Evolutionary conservation across 2,113 vertebrate species (phyloP).

Genomic region (Toxotes chatareus): DNA sequence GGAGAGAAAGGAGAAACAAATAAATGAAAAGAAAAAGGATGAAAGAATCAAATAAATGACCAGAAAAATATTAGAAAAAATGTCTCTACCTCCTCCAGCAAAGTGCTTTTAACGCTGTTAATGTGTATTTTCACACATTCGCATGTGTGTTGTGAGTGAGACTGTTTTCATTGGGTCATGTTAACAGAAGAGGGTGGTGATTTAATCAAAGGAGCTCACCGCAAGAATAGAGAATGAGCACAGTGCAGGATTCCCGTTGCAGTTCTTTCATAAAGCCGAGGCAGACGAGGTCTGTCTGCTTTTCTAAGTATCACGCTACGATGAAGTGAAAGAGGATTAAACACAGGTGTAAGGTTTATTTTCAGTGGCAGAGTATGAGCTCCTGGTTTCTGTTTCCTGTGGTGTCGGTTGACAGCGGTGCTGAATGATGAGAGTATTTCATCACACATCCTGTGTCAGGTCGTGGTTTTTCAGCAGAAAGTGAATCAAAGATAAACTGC

Average conservation of each 20-base stretch:
- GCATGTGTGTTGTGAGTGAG: not conserved
- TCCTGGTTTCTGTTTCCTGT: conserved; percentile 27
- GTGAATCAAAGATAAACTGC: not conserved
- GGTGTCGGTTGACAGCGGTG: not conserved
- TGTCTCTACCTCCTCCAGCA: not conserved
- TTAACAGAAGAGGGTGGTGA: not conserved
- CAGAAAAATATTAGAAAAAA: not conserved
- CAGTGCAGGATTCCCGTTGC: not conserved
- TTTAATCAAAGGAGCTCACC: not conserved
- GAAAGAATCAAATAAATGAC: too few relatives aligned
- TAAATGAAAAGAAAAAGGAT: too few relatives aligned
- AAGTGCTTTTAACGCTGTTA: not conserved
- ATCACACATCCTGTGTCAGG: conserved; percentile 43
- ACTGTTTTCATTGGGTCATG: not conserved
- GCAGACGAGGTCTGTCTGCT: not conserved
- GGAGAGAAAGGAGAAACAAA: not conserved
- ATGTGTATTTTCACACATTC: not conserved
- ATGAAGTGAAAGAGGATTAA: not conserved
- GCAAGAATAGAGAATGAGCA: not conserved
- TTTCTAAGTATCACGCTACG: not conserved
- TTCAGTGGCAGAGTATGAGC: not conserved
- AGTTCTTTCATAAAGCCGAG: not conserved
- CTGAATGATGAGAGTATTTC: not conserved
- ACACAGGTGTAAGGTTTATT: not conserved
- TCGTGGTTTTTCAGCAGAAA: conserved; percentile 14